Conservation (phyloP, 2,888 invertebrate species). For the Conchocele bisecta region DNA sequence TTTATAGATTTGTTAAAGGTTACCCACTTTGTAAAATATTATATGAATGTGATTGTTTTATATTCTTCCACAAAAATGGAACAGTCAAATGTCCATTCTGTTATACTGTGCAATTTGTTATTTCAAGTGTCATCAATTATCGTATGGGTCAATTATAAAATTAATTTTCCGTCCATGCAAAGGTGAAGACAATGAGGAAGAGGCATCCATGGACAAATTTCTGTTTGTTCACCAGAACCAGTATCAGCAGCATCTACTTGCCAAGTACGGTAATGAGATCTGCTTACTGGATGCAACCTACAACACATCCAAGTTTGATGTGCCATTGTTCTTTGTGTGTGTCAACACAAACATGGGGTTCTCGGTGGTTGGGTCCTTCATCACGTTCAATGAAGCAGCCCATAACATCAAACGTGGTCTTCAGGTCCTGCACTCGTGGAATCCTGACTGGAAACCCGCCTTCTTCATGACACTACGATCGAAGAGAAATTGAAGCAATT, state of each 20-base stretch:
- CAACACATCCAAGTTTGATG: constrained; percentile 39
- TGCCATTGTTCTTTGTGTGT: constrained; percentile 44
- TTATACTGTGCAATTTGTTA: too few relatives aligned
- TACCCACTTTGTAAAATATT: too few relatives aligned
- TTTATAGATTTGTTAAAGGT: too few relatives aligned
- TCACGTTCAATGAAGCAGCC: constrained; percentile 10
- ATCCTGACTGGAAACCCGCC: background rate
- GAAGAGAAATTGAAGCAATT: constrained; percentile 5
- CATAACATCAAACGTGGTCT: background rate
- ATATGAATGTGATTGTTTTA: too few relatives aligned
- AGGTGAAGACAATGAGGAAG: too few relatives aligned
- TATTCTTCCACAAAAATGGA: too few relatives aligned
- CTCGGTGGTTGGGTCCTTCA: constrained; percentile 32
- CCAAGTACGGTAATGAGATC: constrained; percentile 40
- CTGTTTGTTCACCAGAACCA: constrained; percentile 27
- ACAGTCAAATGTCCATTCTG: too few relatives aligned
- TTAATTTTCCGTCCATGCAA: too few relatives aligned
- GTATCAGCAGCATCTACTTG: constrained; percentile 33
- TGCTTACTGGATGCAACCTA: constrained; percentile 47
- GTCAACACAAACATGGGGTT: constrained; percentile 47
- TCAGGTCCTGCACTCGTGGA: background rate
- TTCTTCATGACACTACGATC: constrained; percentile 11
- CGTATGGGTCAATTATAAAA: too few relatives aligned
- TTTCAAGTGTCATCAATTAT: too few relatives aligned
- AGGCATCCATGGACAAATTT: too few relatives aligned